A percentile compares a stretch with the other conserved stretches of the same genome.
phyloP scores from a whole-genome alignment of 2,797 vertebrate species.

The Microtus obscurus region DNA sequence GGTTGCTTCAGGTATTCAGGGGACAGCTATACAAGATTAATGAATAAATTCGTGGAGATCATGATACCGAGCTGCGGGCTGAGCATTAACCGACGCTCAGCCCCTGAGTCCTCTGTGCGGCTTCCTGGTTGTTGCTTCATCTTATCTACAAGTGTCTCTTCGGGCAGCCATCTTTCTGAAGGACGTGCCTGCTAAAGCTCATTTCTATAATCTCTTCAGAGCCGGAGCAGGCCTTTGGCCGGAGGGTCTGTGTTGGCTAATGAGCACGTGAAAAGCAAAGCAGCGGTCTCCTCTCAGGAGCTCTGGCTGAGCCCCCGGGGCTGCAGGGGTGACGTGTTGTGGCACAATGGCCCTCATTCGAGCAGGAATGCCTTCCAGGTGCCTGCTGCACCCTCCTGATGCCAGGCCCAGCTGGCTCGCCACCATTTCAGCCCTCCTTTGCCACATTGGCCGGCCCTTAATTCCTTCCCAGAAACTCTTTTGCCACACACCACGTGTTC shows the following conservation, averaged over 20 bases:
- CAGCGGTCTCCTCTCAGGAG: not conserved
- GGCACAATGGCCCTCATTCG: conserved; percentile 40
- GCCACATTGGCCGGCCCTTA: not conserved
- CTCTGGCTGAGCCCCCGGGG: not conserved
- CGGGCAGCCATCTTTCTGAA: not conserved
- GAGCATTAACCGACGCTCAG: conserved; percentile 11
- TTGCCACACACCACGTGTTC: conserved; percentile 19
- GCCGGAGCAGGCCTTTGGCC: not conserved
- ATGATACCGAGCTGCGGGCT: not conserved
- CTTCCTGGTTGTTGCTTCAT: not conserved
- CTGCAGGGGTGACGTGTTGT: not conserved
- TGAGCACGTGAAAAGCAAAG: not conserved
- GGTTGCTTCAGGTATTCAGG: not conserved
- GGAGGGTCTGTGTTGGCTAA: not conserved
- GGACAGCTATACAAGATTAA: not conserved
- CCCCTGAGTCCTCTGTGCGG: not conserved
- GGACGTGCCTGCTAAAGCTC: not conserved
- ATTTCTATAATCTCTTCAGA: conserved; percentile 16
- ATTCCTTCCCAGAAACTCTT: conserved; percentile 65
- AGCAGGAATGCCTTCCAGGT: conserved; percentile 18
- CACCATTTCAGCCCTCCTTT: conserved; percentile 40
- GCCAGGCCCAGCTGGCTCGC: conserved; percentile 75
- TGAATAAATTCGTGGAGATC: not conserved
- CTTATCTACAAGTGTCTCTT: not conserved
- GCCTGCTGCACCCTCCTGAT: not conserved